Conservation (phyloP, 2,113 vertebrate genomes). For the Lophura nycthemera region DNA sequence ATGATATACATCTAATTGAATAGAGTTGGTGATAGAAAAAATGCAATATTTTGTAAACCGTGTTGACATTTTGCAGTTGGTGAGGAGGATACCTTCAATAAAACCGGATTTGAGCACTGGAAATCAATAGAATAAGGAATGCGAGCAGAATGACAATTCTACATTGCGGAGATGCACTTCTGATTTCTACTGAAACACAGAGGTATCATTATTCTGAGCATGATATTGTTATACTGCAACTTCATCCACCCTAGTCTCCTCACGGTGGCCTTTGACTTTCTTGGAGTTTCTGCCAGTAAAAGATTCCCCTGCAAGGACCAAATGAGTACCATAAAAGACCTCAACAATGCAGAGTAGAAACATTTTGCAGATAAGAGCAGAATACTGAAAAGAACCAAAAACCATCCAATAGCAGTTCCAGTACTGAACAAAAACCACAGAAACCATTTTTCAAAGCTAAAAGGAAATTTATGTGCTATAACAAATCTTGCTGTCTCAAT, state of each 20-base stretch:
- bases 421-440: neutral
- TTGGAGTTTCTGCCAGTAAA: constrained; percentile 18
- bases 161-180: constrained; percentile 37
- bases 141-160: constrained; percentile 62
- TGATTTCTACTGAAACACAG: constrained; percentile 58
- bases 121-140: constrained; percentile 74
- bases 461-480: neutral
- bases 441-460: neutral
- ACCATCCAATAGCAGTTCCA: neutral
- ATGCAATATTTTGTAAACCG: constrained; percentile 67
- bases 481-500: neutral
- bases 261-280: constrained; percentile 44
- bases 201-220: constrained; percentile 66
- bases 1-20: constrained; percentile 40
- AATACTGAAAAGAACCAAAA: constrained; percentile 3
- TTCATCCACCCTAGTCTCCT: constrained; percentile 35
- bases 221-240: constrained; percentile 26
- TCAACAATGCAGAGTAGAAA: neutral
- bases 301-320: constrained; percentile 7
- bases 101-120: constrained; percentile 54
- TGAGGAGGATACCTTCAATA: constrained; percentile 62
- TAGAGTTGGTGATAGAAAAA: constrained; percentile 32
- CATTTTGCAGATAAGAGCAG: neutral
- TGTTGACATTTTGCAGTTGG: constrained; percentile 71
- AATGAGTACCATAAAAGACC: constrained; percentile 12